A percentile compares a stretch with the other conserved stretches of the same genome.
Evolutionary conservation across 2,113 vertebrate genomes (phyloP).

Genomic region (Rhipidura dahli): DNA sequence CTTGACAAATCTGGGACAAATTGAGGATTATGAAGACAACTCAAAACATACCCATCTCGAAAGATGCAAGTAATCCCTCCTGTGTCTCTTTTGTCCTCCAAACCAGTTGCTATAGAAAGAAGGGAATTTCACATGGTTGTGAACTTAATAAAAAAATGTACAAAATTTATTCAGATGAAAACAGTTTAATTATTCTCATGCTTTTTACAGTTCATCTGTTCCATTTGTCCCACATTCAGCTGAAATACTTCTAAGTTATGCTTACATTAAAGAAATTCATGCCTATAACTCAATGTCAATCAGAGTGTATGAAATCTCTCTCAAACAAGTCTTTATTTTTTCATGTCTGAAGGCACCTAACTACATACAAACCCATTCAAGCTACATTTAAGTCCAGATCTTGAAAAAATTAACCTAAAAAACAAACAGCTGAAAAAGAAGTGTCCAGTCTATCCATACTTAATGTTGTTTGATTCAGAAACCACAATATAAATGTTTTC

Average conservation of each 20-base stretch:
- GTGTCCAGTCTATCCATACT: slow-evolving; percentile 68
- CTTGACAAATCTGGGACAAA: slow-evolving; percentile 46
- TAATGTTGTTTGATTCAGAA: slow-evolving; percentile 74
- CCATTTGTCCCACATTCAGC: background rate
- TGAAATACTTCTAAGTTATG: background rate
- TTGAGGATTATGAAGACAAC: slow-evolving; percentile 10
- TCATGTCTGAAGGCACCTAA: background rate
- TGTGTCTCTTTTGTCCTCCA: background rate
- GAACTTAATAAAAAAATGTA: background rate
- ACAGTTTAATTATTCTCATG: background rate
- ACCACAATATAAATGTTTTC: slow-evolving; percentile 75
- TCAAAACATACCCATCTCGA: background rate
- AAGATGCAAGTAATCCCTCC: background rate
- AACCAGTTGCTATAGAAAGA: background rate
- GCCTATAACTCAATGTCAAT: background rate
- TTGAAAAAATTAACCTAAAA: background rate
- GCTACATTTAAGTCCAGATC: background rate
- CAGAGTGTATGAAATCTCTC: background rate
- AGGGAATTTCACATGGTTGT: background rate
- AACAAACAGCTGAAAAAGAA: background rate
- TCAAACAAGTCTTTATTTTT: slow-evolving; percentile 12
- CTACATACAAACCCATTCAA: background rate
- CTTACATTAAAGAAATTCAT: background rate
- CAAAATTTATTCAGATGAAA: background rate
- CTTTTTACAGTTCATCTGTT: background rate